Conservation (phyloP, 2,113 vertebrate genomes). For the Ellobius talpinus region DNA sequence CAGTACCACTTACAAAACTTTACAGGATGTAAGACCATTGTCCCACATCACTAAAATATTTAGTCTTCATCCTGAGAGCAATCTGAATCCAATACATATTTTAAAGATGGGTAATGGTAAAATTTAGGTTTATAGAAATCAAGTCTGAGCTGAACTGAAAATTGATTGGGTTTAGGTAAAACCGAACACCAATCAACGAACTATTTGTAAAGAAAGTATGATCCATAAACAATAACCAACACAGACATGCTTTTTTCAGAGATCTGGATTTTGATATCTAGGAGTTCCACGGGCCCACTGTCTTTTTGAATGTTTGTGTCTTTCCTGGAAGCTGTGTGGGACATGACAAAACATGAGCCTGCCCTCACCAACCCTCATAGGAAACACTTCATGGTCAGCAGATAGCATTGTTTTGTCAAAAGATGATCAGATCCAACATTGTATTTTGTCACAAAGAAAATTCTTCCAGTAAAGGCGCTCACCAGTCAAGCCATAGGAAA, state of each 20-base stretch:
- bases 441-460: constrained; percentile 49
- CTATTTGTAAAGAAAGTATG: background rate
- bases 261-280: background rate
- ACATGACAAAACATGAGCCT: background rate
- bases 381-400: background rate
- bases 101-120: background rate
- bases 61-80: constrained; percentile 36
- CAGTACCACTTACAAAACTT: too few species aligned
- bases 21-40: too few species aligned
- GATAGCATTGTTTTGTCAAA: constrained; percentile 29
- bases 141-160: background rate
- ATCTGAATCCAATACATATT: background rate
- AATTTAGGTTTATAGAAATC: background rate
- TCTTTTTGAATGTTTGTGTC: constrained; percentile 22
- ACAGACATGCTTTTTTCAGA: background rate
- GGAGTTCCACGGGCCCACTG: background rate
- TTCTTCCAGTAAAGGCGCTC: background rate
- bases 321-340: background rate
- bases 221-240: background rate
- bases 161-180: background rate
- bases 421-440: constrained; percentile 1
- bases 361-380: background rate
- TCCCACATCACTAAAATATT: background rate
- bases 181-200: background rate
- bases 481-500: background rate